A percentile compares a stretch with the other conserved stretches of the same genome.
Conservation (phyloP, 2,888 invertebrate species). For the Imbricaverruca yamaguchii region DNA sequence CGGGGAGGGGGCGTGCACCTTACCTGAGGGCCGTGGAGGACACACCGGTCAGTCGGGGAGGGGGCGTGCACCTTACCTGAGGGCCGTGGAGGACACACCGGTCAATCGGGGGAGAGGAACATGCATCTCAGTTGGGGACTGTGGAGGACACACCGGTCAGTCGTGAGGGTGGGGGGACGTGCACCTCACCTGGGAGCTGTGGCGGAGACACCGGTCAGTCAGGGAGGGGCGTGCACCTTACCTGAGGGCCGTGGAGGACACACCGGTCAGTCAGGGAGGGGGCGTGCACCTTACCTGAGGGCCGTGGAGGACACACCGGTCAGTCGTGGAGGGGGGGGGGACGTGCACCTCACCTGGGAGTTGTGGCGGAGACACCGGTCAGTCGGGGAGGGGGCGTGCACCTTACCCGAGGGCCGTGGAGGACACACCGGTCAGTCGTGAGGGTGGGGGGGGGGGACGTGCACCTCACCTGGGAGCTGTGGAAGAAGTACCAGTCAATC, state of each 20-base stretch:
- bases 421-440: no score
- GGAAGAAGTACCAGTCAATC: neutral
- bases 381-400: neutral
- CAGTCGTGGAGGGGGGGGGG: conserved; percentile 53
- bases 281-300: no score
- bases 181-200: conserved; percentile 88
- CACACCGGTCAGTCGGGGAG: no score
- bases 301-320: neutral
- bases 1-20: conserved; percentile 57
- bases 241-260: no score
- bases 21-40: no score
- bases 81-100: neutral
- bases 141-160: neutral
- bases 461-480: no score
- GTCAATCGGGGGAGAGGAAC: conserved; percentile 33
- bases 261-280: no score
- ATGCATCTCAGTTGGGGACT: neutral
- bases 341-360: no score
- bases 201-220: conserved; percentile 70
- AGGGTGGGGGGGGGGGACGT: no score
- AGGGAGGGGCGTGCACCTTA: neutral
- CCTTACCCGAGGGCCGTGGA: no score
- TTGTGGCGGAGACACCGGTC: no score
- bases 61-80: no score
- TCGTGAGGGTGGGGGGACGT: conserved; percentile 71